Conservation (phyloP, 2,113 vertebrate genomes). For the Rhynchomys soricoides region DNA sequence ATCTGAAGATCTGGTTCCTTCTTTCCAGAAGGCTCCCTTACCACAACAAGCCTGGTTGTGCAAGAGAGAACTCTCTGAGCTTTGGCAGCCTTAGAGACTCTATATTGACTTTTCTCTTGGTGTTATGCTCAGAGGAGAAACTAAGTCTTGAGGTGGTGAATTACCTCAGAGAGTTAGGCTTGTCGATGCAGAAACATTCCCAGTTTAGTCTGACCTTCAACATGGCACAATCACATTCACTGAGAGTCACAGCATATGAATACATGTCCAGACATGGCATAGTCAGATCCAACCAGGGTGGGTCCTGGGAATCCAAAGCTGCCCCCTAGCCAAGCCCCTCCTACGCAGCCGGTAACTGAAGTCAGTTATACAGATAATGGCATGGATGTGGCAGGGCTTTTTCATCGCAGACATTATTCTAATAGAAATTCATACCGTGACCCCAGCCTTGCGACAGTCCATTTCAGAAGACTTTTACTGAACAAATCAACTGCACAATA, state of each 20-base stretch:
- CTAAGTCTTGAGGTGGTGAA: not conserved
- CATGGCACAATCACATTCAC: not conserved
- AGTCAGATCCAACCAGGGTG: not conserved
- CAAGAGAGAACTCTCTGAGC: not conserved
- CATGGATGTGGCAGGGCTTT: not conserved
- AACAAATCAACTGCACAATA: conserved; percentile 47
- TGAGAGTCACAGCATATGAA: not conserved
- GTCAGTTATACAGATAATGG: conserved; percentile 45
- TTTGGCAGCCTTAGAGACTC: not conserved
- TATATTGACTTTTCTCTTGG: not conserved
- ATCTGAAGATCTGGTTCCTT: not conserved
- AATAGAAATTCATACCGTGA: conserved; percentile 52
- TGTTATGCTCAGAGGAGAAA: not conserved
- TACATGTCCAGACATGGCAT: not conserved
- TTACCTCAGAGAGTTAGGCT: not conserved
- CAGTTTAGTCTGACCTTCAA: not conserved
- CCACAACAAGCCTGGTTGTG: not conserved
- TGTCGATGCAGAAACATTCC: not conserved
- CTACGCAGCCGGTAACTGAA: not conserved
- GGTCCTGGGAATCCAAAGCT: not conserved
- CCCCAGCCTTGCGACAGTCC: conserved; percentile 45
- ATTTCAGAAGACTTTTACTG: conserved; percentile 58
- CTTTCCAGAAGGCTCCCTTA: not conserved
- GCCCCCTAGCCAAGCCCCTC: not conserved
- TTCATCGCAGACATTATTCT: conserved; percentile 49